These are phyloP conservation scores for Campylorhamphus procurvoides DNA, from an alignment of 2,113 vertebrate species.

Conservation along the genomic window DNA sequence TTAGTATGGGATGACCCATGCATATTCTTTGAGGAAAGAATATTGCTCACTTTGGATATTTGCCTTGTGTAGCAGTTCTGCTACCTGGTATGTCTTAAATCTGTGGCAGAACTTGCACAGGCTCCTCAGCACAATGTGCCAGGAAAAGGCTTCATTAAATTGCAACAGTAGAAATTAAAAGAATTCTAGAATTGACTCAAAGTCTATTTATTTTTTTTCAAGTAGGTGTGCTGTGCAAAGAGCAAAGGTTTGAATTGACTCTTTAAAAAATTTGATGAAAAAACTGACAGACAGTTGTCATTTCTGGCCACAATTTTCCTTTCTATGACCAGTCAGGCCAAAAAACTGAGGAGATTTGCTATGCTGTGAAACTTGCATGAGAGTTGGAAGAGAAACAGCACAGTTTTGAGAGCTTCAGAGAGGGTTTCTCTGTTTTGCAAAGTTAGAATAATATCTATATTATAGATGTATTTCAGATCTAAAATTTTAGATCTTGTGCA, in stretches of 20 bases:
- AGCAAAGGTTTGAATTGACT: background rate
- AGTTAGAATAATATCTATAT: background rate
- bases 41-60: background rate
- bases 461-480: background rate
- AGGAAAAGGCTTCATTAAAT: background rate
- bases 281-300: background rate
- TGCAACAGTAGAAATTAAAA: background rate
- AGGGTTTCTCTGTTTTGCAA: background rate
- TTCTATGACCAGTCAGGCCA: background rate
- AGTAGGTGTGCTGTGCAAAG: background rate
- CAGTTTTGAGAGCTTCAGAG: background rate
- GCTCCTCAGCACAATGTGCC: background rate
- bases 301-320: background rate
- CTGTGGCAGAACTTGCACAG: background rate
- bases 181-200: background rate
- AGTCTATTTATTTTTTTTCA: background rate
- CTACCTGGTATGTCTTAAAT: background rate
- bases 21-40: background rate
- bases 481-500: background rate
- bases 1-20: background rate
- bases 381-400: background rate
- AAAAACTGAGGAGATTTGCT: background rate
- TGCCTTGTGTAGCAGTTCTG: background rate
- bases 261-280: background rate
- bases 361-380: background rate